These are phyloP conservation scores for Tinamus major DNA, from an alignment of 2,797 vertebrate genomes.

Conservation along the genomic window DNA sequence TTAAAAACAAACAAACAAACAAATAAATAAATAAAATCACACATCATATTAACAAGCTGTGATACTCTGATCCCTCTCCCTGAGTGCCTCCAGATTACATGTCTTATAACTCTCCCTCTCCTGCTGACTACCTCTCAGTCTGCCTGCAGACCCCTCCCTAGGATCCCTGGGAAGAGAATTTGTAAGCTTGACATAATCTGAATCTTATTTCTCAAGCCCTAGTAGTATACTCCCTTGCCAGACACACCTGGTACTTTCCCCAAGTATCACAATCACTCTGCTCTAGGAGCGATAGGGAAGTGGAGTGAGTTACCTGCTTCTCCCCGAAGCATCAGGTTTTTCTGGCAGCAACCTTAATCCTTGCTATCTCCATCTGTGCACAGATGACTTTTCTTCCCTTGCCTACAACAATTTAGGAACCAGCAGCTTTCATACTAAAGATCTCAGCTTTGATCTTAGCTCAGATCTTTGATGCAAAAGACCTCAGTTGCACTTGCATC, in stretches of 20 bases:
- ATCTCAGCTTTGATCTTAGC: too few relatives aligned
- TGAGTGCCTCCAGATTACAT: background rate
- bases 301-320: background rate
- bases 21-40: too few relatives aligned
- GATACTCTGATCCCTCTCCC: background rate
- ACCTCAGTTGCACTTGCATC: background rate
- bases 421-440: background rate
- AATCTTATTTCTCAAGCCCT: background rate
- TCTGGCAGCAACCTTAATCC: background rate
- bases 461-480: background rate
- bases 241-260: background rate
- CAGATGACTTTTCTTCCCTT: background rate
- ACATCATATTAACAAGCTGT: background rate
- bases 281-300: background rate
- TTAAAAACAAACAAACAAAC: too few relatives aligned
- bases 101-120: background rate
- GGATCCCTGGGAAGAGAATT: background rate
- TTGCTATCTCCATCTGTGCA: background rate
- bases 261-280: background rate
- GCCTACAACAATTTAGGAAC: background rate
- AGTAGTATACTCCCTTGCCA: background rate
- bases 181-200: background rate
- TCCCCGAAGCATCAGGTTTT: background rate
- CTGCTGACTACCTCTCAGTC: background rate
- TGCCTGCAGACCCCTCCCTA: background rate